Evolutionary conservation across 2,113 vertebrate genomes (phyloP).

Genomic region (Gnathonemus longibarbis): DNA sequence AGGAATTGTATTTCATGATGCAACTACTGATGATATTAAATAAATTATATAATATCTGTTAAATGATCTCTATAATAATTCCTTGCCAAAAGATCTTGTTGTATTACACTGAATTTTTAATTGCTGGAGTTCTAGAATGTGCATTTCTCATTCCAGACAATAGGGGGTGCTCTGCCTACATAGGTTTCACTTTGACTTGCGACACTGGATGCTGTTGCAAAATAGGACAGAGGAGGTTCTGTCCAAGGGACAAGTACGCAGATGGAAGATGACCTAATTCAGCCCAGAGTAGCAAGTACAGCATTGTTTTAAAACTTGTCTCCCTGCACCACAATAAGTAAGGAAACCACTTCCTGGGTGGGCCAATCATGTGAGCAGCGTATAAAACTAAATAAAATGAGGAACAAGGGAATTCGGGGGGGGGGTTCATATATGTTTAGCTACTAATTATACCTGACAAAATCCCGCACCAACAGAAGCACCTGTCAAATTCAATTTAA

Average conservation of each 20-base stretch:
- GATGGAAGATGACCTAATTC: conserved; percentile 14
- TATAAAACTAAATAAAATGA: background rate
- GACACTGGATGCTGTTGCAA: background rate
- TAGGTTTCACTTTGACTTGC: background rate
- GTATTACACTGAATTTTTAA: background rate
- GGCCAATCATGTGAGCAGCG: background rate
- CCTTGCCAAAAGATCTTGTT: background rate
- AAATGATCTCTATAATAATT: background rate
- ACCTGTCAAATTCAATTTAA: background rate
- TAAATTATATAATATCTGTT: background rate
- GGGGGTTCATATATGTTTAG: background rate
- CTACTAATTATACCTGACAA: background rate
- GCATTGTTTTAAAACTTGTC: background rate
- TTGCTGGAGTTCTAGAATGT: background rate
- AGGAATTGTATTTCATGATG: background rate
- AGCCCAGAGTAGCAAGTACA: background rate
- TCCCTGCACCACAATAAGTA: background rate
- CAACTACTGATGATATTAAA: background rate
- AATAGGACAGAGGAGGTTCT: background rate
- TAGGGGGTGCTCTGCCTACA: conserved; percentile 18
- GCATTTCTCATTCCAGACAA: background rate
- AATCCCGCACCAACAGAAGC: background rate
- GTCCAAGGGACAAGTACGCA: background rate
- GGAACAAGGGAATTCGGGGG: background rate
- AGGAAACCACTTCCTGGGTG: background rate